Evolutionary conservation across 1,140 invertebrate species (phyloP).

Genomic region (Lordiphosa collinella): DNA sequence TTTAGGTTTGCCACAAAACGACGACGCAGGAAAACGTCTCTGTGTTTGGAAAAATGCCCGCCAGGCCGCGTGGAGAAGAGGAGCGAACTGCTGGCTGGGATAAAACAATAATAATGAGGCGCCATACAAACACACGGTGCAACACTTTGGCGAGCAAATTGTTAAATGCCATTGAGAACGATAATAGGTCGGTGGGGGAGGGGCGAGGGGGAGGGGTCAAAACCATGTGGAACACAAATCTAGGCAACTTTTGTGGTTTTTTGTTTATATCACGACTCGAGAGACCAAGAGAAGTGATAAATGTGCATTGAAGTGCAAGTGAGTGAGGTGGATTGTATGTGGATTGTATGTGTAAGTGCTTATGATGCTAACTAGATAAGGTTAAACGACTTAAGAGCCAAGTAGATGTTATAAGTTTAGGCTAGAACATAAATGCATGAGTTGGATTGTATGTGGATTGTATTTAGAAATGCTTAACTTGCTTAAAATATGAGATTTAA

Average conservation of each 20-base stretch:
- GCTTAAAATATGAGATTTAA: too few relatives aligned
- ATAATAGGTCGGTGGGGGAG: not conserved
- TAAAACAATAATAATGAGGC: constrained; percentile 65
- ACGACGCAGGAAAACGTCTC: constrained; percentile 54
- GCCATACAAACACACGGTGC: constrained; percentile 59
- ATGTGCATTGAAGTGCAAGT: not conserved
- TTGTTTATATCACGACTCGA: constrained; percentile 1
- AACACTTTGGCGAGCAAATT: constrained; percentile 56
- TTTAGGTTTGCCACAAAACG: constrained; percentile 60
- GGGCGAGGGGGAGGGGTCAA: not conserved
- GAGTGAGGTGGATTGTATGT: constrained; percentile 8
- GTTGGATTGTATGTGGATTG: constrained; percentile 14
- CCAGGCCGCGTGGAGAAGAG: constrained; percentile 19
- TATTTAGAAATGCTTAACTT: not conserved
- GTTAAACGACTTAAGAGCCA: constrained; percentile 4
- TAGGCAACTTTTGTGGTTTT: constrained; percentile 27
- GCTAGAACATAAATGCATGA: constrained; percentile 1
- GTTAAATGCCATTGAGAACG: constrained; percentile 29
- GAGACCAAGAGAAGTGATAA: not conserved
- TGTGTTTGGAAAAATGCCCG: constrained; percentile 39
- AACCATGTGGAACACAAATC: constrained; percentile 28
- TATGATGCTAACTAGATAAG: not conserved
- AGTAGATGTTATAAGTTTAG: constrained; percentile 9
- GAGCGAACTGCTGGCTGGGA: constrained; percentile 32
- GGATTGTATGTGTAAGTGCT: not conserved